phyloP scores from a whole-genome alignment of 2,888 invertebrate genomes.

The Glaucopsyche alexis region DNA sequence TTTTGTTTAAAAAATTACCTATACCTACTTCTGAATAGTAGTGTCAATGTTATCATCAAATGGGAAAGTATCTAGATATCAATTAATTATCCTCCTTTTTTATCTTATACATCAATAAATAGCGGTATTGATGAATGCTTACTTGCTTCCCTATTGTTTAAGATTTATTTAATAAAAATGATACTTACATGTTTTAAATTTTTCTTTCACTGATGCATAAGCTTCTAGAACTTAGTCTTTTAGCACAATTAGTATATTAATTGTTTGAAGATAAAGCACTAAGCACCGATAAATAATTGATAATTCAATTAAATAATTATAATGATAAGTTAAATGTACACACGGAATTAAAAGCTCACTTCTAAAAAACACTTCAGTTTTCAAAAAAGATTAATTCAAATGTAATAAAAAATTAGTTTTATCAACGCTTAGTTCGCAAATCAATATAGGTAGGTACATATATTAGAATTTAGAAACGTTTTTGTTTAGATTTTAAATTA shows the following conservation, averaged over 20 bases:
- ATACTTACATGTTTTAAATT: conserved; percentile 24
- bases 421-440: not conserved
- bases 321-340: not conserved
- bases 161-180: not conserved
- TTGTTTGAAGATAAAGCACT: not conserved
- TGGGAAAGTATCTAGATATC: too few relatives aligned
- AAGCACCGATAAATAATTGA: not conserved
- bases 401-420: not conserved
- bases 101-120: not conserved
- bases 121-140: not conserved
- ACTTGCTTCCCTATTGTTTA: not conserved
- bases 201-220: conserved; percentile 10
- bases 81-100: too few relatives aligned
- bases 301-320: not conserved
- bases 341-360: not conserved
- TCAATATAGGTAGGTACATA: not conserved
- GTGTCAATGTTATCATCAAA: too few relatives aligned
- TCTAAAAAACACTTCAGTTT: not conserved
- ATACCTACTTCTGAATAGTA: too few relatives aligned
- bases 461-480: too few relatives aligned
- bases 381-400: conserved; percentile 11
- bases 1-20: too few relatives aligned
- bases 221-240: not conserved
- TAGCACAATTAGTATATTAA: not conserved
- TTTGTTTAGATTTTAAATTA: not conserved